These are phyloP conservation scores for Chionodraco myersi DNA, from an alignment of 2,113 vertebrate species.

Conservation along the genomic window DNA sequence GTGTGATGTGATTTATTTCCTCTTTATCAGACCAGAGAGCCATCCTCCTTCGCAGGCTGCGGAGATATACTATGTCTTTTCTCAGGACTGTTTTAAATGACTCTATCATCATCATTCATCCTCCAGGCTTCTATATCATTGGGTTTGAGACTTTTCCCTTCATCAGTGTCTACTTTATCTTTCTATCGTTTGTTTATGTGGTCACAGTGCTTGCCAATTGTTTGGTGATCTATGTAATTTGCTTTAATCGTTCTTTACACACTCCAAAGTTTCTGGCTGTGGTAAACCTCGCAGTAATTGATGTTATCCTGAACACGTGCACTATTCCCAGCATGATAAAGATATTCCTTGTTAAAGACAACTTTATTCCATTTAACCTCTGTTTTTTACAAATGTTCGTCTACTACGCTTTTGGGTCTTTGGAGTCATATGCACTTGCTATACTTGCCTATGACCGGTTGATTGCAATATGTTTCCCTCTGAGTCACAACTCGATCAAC, in stretches of 20 bases:
- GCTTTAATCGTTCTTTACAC: slow-evolving; percentile 64
- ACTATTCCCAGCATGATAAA: slow-evolving; percentile 78
- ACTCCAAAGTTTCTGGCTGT: slow-evolving; percentile 78
- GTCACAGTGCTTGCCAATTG: slow-evolving; percentile 70
- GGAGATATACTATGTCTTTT: slow-evolving; percentile 55
- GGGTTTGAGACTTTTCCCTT: slow-evolving; percentile 62
- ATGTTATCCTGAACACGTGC: slow-evolving; percentile 64
- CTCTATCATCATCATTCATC: slow-evolving; percentile 65
- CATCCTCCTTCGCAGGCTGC: too few species aligned
- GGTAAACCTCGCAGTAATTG: slow-evolving; percentile 73
- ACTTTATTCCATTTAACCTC: too few species aligned
- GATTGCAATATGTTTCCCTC: too few species aligned
- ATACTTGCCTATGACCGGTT: too few species aligned
- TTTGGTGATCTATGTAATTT: slow-evolving; percentile 69
- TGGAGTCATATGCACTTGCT: too few species aligned
- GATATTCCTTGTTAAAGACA: neutral
- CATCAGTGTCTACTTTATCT: slow-evolving; percentile 70
- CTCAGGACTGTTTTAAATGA: slow-evolving; percentile 33
- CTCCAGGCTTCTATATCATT: slow-evolving; percentile 77
- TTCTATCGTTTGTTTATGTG: slow-evolving; percentile 67
- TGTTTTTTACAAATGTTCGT: too few species aligned
- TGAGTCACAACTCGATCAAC: too few species aligned
- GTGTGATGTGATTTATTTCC: too few species aligned
- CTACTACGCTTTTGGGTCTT: too few species aligned
- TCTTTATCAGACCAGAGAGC: too few species aligned